Percentiles rank a stretch among this genome's conserved stretches.
Conservation (phyloP, 1,140 invertebrate genomes). For the Protaetia brevitarsis region DNA sequence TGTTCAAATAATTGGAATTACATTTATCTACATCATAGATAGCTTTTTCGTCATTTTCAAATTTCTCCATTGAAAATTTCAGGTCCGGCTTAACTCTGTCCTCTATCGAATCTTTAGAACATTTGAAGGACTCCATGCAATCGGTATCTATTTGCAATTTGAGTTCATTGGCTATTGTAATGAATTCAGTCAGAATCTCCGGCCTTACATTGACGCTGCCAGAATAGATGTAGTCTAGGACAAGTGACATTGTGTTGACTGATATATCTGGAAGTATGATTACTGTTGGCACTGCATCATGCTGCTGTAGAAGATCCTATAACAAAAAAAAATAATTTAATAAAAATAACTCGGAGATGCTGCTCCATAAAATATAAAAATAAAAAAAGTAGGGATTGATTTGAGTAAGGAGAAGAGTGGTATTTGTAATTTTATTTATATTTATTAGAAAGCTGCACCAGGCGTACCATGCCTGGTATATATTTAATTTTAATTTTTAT, state of each 20-base stretch:
- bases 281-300: constrained; percentile 34
- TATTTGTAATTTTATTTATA: too few relatives aligned
- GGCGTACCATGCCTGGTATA: too few relatives aligned
- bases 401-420: too few relatives aligned
- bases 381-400: too few relatives aligned
- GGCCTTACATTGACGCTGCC: constrained; percentile 38
- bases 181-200: constrained; percentile 39
- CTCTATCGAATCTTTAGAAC: background rate
- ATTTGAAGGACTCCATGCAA: background rate
- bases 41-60: background rate
- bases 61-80: background rate
- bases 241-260: constrained; percentile 40
- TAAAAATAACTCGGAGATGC: background rate
- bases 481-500: too few relatives aligned
- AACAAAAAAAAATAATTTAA: constrained; percentile 25
- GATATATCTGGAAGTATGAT: constrained; percentile 43
- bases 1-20: background rate
- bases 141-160: constrained; percentile 38
- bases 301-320: constrained; percentile 39
- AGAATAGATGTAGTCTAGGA: constrained; percentile 48
- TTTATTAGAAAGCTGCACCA: too few relatives aligned
- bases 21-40: background rate
- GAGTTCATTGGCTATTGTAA: constrained; percentile 36
- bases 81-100: background rate
- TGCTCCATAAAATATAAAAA: background rate